Evolutionary conservation across 2,888 invertebrate species (phyloP).

Genomic region (Horisme vitalbata): DNA sequence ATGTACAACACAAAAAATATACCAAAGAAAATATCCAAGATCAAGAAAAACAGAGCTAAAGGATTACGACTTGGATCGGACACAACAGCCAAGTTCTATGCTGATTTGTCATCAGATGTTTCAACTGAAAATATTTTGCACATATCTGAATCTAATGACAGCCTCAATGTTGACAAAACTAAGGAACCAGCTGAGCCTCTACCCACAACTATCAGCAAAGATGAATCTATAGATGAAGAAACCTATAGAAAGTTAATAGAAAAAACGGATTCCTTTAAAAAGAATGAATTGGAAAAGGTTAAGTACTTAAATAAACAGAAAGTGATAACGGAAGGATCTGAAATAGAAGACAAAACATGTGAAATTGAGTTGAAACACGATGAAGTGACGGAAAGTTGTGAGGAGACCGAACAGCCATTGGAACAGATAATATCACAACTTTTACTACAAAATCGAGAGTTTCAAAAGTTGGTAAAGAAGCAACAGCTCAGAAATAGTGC

Average conservation of each 20-base stretch:
- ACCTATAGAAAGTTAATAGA: constrained; percentile 75
- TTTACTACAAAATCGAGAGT: constrained; percentile 91
- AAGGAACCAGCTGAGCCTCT: constrained; percentile 46
- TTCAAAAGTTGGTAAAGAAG: constrained; percentile 89
- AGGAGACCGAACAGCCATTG: constrained; percentile 82
- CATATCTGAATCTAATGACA: constrained; percentile 86
- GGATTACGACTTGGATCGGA: constrained; percentile 71
- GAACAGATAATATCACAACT: constrained; percentile 92
- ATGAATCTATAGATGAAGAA: constrained; percentile 74
- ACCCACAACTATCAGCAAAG: constrained; percentile 64
- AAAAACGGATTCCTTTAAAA: constrained; percentile 80
- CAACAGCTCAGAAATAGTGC: constrained; percentile 84
- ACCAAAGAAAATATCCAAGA: constrained; percentile 87
- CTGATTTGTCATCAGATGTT: constrained; percentile 84
- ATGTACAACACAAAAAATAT: constrained; percentile 87
- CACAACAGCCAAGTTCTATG: constrained; percentile 86
- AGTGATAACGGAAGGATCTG: constrained; percentile 72
- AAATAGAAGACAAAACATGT: constrained; percentile 60
- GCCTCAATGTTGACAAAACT: constrained; percentile 73
- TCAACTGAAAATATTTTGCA: constrained; percentile 84
- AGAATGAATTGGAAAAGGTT: constrained; percentile 77
- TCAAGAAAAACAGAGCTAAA: constrained; percentile 86
- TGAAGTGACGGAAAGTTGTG: constrained; percentile 54
- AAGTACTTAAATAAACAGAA: constrained; percentile 77
- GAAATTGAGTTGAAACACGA: constrained; percentile 45